A percentile compares a stretch with the other conserved stretches of the same genome.
These are phyloP conservation scores for Osmoderma eremita DNA, from an alignment of 2,888 invertebrate species.

Conservation along the genomic window DNA sequence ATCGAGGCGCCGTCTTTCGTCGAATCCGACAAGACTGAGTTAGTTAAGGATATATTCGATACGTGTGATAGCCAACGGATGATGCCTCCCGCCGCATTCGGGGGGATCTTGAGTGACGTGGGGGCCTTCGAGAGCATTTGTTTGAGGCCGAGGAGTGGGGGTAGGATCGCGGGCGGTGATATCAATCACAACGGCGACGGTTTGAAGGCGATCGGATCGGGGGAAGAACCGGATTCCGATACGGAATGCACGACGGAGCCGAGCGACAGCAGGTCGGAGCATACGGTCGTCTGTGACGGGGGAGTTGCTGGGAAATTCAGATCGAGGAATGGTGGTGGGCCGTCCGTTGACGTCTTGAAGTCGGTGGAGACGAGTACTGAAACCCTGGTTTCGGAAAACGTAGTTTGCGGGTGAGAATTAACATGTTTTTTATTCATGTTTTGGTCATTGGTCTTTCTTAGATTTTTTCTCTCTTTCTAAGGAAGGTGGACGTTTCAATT, in stretches of 20 bases:
- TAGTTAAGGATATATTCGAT: slow-evolving; percentile 44
- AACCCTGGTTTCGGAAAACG: slow-evolving; percentile 64
- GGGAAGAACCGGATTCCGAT: slow-evolving; percentile 55
- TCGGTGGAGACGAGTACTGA: slow-evolving; percentile 68
- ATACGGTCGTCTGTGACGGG: slow-evolving; percentile 52
- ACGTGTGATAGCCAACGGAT: slow-evolving; percentile 25
- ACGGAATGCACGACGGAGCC: slow-evolving; percentile 52
- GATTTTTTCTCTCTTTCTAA: too few species aligned
- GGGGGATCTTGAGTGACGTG: slow-evolving; percentile 34
- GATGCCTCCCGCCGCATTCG: slow-evolving; percentile 7
- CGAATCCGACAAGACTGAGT: slow-evolving; percentile 50
- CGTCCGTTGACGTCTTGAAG: slow-evolving; percentile 44
- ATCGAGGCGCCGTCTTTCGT: neutral
- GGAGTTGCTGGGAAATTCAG: neutral
- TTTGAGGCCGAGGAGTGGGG: slow-evolving; percentile 44
- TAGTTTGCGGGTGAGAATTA: slow-evolving; percentile 51
- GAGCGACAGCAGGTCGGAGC: slow-evolving; percentile 55
- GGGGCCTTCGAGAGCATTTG: slow-evolving; percentile 50
- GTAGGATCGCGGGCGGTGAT: slow-evolving; percentile 44
- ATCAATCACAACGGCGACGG: slow-evolving; percentile 48
- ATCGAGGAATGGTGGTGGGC: neutral
- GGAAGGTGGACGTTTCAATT: too few species aligned
- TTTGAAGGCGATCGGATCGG: slow-evolving; percentile 47
- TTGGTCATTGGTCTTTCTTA: too few species aligned
- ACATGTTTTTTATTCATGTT: too few species aligned